Conservation (phyloP, 2,113 vertebrate genomes). For the Clarias magur region DNA sequence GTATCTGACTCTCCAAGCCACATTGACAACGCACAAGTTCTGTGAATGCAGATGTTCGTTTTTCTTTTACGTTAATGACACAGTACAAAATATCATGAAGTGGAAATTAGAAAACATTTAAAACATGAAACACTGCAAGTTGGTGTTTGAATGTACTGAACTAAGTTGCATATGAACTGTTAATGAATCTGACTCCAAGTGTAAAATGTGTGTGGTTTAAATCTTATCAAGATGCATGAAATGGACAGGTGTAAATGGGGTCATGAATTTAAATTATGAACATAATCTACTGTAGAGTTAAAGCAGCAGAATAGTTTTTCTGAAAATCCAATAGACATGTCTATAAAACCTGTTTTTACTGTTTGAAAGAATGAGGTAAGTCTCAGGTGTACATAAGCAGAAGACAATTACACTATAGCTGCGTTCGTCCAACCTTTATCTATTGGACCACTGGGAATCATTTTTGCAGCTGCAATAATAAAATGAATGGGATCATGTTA, state of each 20-base stretch:
- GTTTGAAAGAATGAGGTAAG: not conserved
- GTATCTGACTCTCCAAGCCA: not conserved
- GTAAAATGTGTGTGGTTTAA: not conserved
- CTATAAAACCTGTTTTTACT: not conserved
- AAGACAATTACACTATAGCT: not conserved
- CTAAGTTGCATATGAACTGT: not conserved
- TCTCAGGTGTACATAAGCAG: constrained; percentile 3
- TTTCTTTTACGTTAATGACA: not conserved
- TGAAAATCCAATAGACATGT: not conserved
- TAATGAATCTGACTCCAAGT: not conserved
- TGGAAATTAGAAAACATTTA: not conserved
- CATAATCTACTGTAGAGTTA: not conserved
- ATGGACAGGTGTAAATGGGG: constrained; percentile 2
- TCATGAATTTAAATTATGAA: not conserved
- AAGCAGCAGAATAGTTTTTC: not conserved
- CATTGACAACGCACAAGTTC: constrained; percentile 15
- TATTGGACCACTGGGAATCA: not conserved
- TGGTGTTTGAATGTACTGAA: not conserved
- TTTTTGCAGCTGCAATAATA: constrained; percentile 6
- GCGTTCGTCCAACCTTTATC: not conserved
- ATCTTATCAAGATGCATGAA: not conserved
- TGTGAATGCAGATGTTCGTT: constrained; percentile 28
- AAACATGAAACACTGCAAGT: not conserved
- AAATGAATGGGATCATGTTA: not conserved
- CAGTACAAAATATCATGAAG: constrained; percentile 2